Base-by-base conservation (phyloP, 2,888 invertebrate species). In the Stomorhina lunata region DNA sequence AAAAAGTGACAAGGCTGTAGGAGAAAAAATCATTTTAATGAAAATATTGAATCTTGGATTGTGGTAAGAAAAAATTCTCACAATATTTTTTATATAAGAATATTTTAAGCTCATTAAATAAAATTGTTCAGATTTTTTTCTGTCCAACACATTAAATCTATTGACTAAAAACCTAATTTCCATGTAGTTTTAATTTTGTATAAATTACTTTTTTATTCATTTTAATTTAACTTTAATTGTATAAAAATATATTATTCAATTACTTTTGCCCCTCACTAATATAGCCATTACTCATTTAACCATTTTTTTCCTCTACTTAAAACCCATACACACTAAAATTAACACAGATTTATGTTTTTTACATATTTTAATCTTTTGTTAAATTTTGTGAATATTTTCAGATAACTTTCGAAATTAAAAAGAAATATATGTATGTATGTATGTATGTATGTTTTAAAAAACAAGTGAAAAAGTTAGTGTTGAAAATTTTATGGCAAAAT, bases 351-450 rank as follows among this genome's bases (percentile, higher is more conserved):
- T 37, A 55, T 68, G 53, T 15, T n/a, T n/a, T n/a, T n/a, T n/a
- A n/a, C n/a, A 55, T 40, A 68, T 68, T 40, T 68, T 68, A 68
- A 68, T 68, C 53, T 55, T 69, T 69, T 69, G 32, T 22, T 32
- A 25, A 20, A 40, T 40, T 69, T 68, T 9, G 12, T 43, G 43
- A 43, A 55, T 12, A 57, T 43, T 69, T 57, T 32, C 69, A 40
- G 37, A 57, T 20, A 25, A 53, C 2, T 25, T 53, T 27, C 7
- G 27, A n/a, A 7, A 9, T 15, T 9, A n/a, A 27, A 53, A 53
- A 53, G 10, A 37, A 37, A n/a, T n/a, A 53, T 53, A 53, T 37
- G 9, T 25, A 45, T n/a, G 37, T 37, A 43, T 27, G 2, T 34
- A 37, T 37, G 37, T 34, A 34, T 34, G 34, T 37, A 37, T 37